Percentiles rank a stretch among this genome's conserved stretches.
phyloP scores from a whole-genome alignment of 1,140 invertebrate species.

The Frieseomelitta varia region DNA sequence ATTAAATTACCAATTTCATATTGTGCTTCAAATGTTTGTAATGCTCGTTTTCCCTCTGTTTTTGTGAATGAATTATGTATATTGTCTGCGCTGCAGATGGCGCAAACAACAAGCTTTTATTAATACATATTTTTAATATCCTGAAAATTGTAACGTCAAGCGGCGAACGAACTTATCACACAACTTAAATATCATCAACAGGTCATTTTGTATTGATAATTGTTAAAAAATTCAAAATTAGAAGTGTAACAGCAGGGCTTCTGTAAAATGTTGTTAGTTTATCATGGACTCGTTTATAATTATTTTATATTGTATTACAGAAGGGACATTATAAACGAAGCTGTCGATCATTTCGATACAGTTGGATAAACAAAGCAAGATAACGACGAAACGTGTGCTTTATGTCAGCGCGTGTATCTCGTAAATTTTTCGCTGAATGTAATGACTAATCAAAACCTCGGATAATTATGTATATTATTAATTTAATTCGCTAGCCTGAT shows the following conservation, averaged over 20 bases:
- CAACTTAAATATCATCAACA: background rate
- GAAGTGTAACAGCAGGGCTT: background rate
- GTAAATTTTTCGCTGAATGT: background rate
- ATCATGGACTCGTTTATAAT: background rate
- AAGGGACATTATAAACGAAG: background rate
- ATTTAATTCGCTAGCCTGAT: slow-evolving; percentile 62
- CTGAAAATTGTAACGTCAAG: no score
- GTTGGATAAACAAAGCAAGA: background rate
- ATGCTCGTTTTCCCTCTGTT: no score
- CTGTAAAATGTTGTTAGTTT: background rate
- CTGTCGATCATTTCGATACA: background rate
- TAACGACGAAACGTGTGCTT: background rate
- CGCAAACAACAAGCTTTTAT: no score
- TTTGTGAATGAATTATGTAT: no score
- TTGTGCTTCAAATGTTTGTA: no score
- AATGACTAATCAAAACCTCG: background rate
- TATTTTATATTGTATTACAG: background rate
- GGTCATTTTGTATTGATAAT: background rate
- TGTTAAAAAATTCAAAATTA: background rate
- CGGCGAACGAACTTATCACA: no score
- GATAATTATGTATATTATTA: slow-evolving; percentile 45
- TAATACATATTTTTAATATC: no score
- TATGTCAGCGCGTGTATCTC: no score
- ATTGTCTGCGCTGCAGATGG: no score
- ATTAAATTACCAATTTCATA: no score